Base-by-base conservation (phyloP, 1,140 invertebrate species). In the Zaprionus africanus region DNA sequence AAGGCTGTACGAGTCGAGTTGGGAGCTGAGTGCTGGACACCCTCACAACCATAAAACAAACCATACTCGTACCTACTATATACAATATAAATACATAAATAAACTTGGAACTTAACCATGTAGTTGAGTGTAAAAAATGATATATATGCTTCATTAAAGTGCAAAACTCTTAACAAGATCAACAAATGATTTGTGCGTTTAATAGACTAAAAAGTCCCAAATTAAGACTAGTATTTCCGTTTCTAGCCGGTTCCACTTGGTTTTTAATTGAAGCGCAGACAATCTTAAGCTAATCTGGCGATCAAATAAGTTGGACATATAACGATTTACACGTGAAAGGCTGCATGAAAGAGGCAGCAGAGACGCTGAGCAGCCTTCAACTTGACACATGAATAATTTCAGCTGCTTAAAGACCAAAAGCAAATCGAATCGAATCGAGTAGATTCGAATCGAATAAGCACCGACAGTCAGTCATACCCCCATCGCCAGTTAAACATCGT, bases 351-450 rank as follows among this genome's bases (percentile, higher is more conserved):
- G 43, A 51, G 22, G 31, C 56, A 15, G 11, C 41, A 38, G 43
- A 41, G 38, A 15, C 15, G 6, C 41, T 17, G n/a, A 6, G n/a
- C 65, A 87, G 83, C 84, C 84, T 87, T 87, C 84, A 84, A 88
- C 81, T 79, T 88, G 84, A 80, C 83, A 83, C 68, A 81, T 88
- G 84, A 87, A 87, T 88, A 88, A 87, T 87, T 82, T 77, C 58
- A 87, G 69, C 59, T 68, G 64, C 62, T 65, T 79, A 77, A 82
- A 51, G 66, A 80, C 76, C 77, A 79, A 66, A 66, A 43, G 49
- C 84, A 62, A 64, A 69, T 68, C 78, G 60, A 88, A 72, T 83
- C 73, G 74, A 83, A 72, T 72, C 49, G 38, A 41, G 4, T n/a
- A n/a, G n/a, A n/a, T n/a, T 15, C 34, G 46, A 6, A 4, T 38